Percentiles rank a stretch among this genome's conserved stretches.
These are phyloP conservation scores for Hirtodrosophila alboralis DNA, from an alignment of 2,888 invertebrate species.

Conservation along the genomic window DNA sequence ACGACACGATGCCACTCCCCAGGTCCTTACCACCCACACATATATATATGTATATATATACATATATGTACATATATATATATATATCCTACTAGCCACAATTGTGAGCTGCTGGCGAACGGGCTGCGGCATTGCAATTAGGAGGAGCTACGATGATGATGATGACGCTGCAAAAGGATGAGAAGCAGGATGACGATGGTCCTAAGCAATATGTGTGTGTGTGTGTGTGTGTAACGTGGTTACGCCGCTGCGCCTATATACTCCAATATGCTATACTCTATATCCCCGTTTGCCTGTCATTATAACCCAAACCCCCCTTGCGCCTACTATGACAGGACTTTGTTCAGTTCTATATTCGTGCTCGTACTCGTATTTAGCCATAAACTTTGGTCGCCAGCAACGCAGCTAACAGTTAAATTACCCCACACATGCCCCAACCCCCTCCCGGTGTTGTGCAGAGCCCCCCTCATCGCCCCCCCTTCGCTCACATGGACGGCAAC, in stretches of 20 bases:
- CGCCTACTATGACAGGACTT: constrained; percentile 38
- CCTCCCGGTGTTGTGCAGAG: no score
- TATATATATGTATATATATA: constrained; percentile 2
- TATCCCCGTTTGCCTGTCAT: neutral
- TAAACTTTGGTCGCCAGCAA: constrained; percentile 75
- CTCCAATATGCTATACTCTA: constrained; percentile 23
- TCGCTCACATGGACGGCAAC: constrained; percentile 25
- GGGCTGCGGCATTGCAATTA: constrained; percentile 76
- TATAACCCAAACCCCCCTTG: no score
- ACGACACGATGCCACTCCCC: constrained; percentile 33
- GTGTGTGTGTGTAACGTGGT: constrained; percentile 47
- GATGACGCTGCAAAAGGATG: constrained; percentile 9
- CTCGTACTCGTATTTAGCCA: constrained; percentile 76
- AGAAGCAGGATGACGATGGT: constrained; percentile 7
- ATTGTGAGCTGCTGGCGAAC: constrained; percentile 59
- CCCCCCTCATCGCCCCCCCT: neutral
- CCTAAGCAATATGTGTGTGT: constrained; percentile 67
- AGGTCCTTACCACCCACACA: neutral
- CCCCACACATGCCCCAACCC: constrained; percentile 76
- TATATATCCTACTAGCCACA: constrained; percentile 56
- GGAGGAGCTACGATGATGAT: constrained; percentile 78
- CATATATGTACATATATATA: constrained; percentile 2
- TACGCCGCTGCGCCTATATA: constrained; percentile 44
- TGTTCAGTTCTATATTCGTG: constrained; percentile 47
- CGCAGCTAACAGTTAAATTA: constrained; percentile 80